These are phyloP conservation scores for Parus major DNA, from an alignment of 2,113 vertebrate species.

Conservation along the genomic window DNA sequence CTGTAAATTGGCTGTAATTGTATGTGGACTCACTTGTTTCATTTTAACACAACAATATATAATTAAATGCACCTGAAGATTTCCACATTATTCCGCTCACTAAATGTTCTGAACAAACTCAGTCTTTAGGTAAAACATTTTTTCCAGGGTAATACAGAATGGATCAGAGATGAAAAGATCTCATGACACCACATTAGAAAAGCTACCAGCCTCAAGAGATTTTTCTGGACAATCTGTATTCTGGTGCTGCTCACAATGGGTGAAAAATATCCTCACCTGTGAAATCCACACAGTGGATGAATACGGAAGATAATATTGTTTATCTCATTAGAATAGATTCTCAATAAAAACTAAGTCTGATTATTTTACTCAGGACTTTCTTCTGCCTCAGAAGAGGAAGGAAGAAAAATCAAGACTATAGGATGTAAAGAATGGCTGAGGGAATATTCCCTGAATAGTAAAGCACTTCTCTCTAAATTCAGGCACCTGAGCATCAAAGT, in stretches of 20 bases:
- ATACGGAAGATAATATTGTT: neutral
- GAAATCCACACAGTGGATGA: neutral
- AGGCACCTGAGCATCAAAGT: neutral
- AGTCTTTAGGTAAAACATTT: neutral
- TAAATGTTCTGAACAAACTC: neutral
- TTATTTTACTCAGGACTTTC: neutral
- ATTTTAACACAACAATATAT: conserved; percentile 28
- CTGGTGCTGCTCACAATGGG: neutral
- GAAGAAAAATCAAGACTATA: neutral
- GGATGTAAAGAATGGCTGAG: neutral
- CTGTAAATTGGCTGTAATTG: conserved; percentile 37
- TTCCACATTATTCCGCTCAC: neutral
- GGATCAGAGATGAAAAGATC: neutral
- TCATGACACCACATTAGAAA: neutral
- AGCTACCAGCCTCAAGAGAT: neutral
- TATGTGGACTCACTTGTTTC: conserved; percentile 2
- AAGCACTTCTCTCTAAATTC: neutral
- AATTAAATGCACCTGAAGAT: conserved; percentile 32
- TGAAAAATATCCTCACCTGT: neutral
- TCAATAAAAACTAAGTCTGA: neutral
- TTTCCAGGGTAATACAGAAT: neutral
- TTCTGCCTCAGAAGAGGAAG: neutral
- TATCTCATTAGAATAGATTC: neutral
- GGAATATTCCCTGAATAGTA: neutral
- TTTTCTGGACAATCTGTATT: neutral